These are phyloP conservation scores for Helleia helle DNA, from an alignment of 2,888 invertebrate species.

Conservation along the genomic window DNA sequence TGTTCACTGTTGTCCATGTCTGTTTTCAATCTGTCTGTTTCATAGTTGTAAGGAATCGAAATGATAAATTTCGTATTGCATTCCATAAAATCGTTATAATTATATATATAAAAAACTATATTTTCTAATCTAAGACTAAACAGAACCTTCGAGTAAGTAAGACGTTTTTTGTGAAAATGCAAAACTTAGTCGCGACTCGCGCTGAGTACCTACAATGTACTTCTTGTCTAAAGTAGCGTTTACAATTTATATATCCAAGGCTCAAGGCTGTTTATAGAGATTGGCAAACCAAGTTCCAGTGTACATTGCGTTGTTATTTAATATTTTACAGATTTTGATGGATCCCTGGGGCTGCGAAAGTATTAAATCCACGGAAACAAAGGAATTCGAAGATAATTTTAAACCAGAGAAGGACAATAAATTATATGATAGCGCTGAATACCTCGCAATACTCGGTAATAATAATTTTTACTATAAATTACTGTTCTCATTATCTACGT, in stretches of 20 bases:
- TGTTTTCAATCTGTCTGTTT: too few relatives aligned
- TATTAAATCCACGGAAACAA: conserved; percentile 32
- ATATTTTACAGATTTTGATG: conserved; percentile 53
- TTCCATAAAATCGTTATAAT: too few relatives aligned
- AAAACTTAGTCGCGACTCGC: too few relatives aligned
- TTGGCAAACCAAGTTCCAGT: background rate
- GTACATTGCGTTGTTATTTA: background rate
- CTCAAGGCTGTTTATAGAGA: background rate
- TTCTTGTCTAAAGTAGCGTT: background rate
- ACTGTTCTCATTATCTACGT: background rate
- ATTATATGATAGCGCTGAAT: conserved; percentile 77
- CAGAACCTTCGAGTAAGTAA: background rate
- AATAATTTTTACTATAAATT: conserved; percentile 11
- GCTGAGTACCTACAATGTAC: too few relatives aligned
- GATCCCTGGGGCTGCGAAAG: conserved; percentile 64
- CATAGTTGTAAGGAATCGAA: too few relatives aligned
- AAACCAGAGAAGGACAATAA: conserved; percentile 47
- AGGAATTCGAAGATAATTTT: conserved; percentile 76
- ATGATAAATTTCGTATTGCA: too few relatives aligned
- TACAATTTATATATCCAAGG: too few relatives aligned
- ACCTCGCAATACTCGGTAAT: conserved; percentile 79
- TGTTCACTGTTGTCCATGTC: too few relatives aligned
- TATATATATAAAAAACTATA: background rate
- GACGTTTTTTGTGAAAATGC: background rate
- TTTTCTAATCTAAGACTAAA: background rate